phyloP scores from a whole-genome alignment of 2,797 vertebrate genomes.

The Fundulus diaphanus region DNA sequence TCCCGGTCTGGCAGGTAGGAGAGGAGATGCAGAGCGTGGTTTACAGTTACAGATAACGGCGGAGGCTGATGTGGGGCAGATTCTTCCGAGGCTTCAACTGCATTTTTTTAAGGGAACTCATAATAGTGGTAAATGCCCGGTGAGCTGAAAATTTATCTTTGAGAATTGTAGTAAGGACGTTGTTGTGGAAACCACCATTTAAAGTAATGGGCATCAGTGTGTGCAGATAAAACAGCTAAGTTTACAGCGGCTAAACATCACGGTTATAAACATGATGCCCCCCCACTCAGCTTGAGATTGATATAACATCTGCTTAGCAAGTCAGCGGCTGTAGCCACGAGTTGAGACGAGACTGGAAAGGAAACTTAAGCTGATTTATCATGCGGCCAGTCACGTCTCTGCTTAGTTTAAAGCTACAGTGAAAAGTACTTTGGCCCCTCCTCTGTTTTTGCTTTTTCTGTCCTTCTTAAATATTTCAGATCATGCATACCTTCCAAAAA shows the following conservation, averaged over 20 bases:
- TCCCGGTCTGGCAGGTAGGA: constrained; percentile 4
- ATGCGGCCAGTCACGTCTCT: constrained; percentile 25
- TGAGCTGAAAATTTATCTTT: constrained; percentile 33
- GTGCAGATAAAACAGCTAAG: not conserved
- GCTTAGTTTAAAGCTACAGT: constrained; percentile 18
- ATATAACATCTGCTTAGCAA: constrained; percentile 25
- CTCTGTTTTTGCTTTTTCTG: not conserved
- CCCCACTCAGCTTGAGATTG: constrained; percentile 11
- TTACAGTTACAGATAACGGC: constrained; percentile 37
- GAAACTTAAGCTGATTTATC: constrained; percentile 55
- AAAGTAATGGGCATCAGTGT: constrained; percentile 16
- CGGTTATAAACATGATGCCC: constrained; percentile 34
- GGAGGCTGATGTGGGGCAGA: constrained; percentile 24
- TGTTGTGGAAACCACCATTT: constrained; percentile 44
- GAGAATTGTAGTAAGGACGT: constrained; percentile 20
- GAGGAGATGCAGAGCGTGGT: constrained; percentile 12
- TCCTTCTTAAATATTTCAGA: not conserved
- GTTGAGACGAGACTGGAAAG: constrained; percentile 19
- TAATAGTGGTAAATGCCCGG: constrained; percentile 11
- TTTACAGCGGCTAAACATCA: constrained; percentile 8
- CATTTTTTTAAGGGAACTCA: constrained; percentile 18
- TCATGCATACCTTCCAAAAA: too few relatives aligned
- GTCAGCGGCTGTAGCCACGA: constrained; percentile 7
- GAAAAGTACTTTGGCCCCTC: not conserved
- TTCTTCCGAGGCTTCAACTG: constrained; percentile 9